These are phyloP conservation scores for Mechanitis mazaeus DNA, from an alignment of 2,888 invertebrate genomes.

Conservation along the genomic window DNA sequence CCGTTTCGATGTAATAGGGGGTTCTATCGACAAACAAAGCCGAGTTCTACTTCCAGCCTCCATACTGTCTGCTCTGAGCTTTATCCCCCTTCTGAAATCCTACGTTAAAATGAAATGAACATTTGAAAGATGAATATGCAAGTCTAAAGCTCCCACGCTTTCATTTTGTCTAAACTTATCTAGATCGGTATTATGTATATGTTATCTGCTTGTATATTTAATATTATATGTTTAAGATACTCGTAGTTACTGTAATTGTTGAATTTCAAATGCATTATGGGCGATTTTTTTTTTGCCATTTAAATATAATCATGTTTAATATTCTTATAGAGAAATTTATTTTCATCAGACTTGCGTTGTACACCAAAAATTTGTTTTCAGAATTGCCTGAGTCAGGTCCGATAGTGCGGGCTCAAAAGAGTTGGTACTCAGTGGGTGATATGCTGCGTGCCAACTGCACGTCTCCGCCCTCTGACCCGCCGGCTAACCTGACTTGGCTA, in stretches of 20 bases:
- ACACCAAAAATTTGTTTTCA: conserved; percentile 37
- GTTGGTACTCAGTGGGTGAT: conserved; percentile 82
- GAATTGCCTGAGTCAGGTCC: conserved; percentile 81
- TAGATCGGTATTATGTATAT: conserved; percentile 37
- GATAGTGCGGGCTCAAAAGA: conserved; percentile 78
- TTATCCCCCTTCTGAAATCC: conserved; percentile 53
- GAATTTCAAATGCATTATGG: too few relatives aligned
- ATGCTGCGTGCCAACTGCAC: conserved; percentile 83
- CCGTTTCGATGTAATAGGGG: conserved; percentile 57
- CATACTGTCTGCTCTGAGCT: conserved; percentile 61
- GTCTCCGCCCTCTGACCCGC: conserved; percentile 80
- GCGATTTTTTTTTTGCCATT: too few relatives aligned
- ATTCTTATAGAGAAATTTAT: too few relatives aligned
- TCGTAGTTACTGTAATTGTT: too few relatives aligned
- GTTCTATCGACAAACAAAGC: conserved; percentile 65
- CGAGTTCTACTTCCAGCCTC: conserved; percentile 52
- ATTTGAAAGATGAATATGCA: conserved; percentile 68
- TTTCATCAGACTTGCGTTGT: neutral
- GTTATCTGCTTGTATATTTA: conserved; percentile 23
- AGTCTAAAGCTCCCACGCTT: conserved; percentile 40
- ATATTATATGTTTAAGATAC: neutral
- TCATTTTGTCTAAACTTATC: conserved; percentile 44
- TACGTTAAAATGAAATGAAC: conserved; percentile 50
- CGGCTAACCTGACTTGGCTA: conserved; percentile 81
- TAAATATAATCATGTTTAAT: too few relatives aligned